These are phyloP conservation scores for Thyatira batis DNA, from an alignment of 2,888 invertebrate genomes.

Conservation along the genomic window DNA sequence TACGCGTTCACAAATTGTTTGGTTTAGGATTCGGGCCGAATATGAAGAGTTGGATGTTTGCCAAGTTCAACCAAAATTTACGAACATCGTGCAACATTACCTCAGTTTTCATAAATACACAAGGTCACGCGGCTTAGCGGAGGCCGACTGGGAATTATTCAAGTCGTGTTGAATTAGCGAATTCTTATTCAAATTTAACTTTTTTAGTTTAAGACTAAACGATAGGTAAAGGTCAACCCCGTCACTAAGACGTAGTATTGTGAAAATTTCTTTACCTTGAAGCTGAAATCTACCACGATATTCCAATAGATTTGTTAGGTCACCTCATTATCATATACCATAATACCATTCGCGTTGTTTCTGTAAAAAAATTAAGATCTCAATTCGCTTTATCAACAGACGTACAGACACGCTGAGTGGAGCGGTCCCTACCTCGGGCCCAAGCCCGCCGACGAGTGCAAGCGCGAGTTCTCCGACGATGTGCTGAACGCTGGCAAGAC, in stretches of 20 bases:
- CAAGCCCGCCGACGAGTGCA: slow-evolving; percentile 96
- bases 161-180: slow-evolving; percentile 11
- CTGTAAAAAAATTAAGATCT: too few relatives aligned
- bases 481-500: slow-evolving; percentile 93
- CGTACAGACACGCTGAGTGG: slow-evolving; percentile 93
- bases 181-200: slow-evolving; percentile 9
- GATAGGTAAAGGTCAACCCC: too few relatives aligned
- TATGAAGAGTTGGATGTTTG: slow-evolving; percentile 62
- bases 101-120: slow-evolving; percentile 78
- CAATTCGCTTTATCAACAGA: slow-evolving; percentile 72
- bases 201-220: too few relatives aligned
- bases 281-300: too few relatives aligned
- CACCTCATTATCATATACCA: too few relatives aligned
- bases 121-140: slow-evolving; percentile 52
- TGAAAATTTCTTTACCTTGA: too few relatives aligned
- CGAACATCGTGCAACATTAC: slow-evolving; percentile 73
- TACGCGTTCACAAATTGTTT: slow-evolving; percentile 63
- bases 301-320: too few relatives aligned
- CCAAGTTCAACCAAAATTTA: slow-evolving; percentile 72
- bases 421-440: slow-evolving; percentile 95
- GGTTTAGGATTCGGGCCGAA: slow-evolving; percentile 58
- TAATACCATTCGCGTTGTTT: too few relatives aligned
- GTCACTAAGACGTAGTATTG: too few relatives aligned
- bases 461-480: slow-evolving; percentile 96
- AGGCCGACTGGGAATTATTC: slow-evolving; percentile 50